These are phyloP conservation scores for Drosophila kuntzei DNA, from an alignment of 2,888 invertebrate species.

Conservation along the genomic window DNA sequence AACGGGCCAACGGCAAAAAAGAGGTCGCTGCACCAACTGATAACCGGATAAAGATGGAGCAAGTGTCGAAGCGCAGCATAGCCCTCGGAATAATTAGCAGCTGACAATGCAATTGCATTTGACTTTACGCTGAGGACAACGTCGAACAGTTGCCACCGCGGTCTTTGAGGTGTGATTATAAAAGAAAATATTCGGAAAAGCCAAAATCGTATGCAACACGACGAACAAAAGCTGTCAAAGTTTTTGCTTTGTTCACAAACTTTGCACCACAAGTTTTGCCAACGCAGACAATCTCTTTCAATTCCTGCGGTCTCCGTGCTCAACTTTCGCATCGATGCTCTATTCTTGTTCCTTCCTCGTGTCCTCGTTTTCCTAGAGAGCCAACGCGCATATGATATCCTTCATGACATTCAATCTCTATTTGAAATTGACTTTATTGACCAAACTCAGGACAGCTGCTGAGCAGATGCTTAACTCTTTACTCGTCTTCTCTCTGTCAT, in stretches of 20 bases:
- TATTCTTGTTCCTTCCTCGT: background rate
- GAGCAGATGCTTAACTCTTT: slow-evolving; percentile 18
- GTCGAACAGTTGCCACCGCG: slow-evolving; percentile 15
- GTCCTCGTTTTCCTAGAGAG: background rate
- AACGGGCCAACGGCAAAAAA: slow-evolving; percentile 44
- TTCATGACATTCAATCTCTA: slow-evolving; percentile 74
- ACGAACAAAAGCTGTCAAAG: slow-evolving; percentile 55
- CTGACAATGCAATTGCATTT: slow-evolving; percentile 38
- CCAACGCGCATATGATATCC: slow-evolving; percentile 69
- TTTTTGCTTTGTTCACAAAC: slow-evolving; percentile 64
- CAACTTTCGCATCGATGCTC: slow-evolving; percentile 37
- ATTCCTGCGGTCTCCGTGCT: slow-evolving; percentile 35
- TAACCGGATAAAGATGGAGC: slow-evolving; percentile 33
- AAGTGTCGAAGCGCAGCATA: slow-evolving; percentile 27
- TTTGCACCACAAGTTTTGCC: slow-evolving; percentile 69
- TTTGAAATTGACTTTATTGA: slow-evolving; percentile 65
- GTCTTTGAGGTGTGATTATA: slow-evolving; percentile 51
- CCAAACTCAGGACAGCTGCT: slow-evolving; percentile 34
- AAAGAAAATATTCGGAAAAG: slow-evolving; percentile 38
- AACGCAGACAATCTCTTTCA: slow-evolving; percentile 57
- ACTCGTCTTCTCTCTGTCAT: background rate
- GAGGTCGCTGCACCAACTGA: slow-evolving; percentile 13
- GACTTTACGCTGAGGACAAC: background rate
- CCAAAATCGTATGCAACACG: slow-evolving; percentile 53
- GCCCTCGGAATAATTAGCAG: slow-evolving; percentile 61